phyloP scores from a whole-genome alignment of 2,888 invertebrate species.

The Exocentrus adspersus region DNA sequence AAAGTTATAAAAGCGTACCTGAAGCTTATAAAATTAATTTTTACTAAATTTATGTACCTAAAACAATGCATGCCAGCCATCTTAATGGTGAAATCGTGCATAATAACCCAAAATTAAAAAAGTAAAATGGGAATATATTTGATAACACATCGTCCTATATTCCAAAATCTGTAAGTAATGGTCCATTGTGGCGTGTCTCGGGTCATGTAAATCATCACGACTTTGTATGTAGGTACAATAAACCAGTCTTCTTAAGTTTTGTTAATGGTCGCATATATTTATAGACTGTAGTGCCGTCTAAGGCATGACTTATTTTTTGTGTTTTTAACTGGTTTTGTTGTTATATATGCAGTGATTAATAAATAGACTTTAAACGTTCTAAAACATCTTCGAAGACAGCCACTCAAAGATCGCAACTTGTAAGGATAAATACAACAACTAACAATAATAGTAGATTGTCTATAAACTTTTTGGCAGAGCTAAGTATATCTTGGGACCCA shows the following conservation, averaged over 20 bases:
- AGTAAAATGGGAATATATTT: conserved; percentile 8
- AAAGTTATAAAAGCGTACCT: too few species aligned
- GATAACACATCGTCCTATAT: conserved; percentile 8
- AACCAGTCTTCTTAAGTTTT: conserved; percentile 1
- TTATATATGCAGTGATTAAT: too few species aligned
- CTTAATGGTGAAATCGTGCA: conserved; percentile 14
- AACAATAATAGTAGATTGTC: too few species aligned
- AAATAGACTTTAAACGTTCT: too few species aligned
- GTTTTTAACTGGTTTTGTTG: background rate
- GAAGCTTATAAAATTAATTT: too few species aligned
- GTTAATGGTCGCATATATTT: conserved; percentile 5
- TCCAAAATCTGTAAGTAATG: conserved; percentile 9
- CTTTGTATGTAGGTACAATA: background rate
- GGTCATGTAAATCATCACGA: conserved; percentile 11
- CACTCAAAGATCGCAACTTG: too few species aligned
- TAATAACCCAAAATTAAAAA: conserved; percentile 2
- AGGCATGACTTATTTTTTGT: background rate
- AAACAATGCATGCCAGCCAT: background rate
- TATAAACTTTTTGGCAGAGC: too few species aligned
- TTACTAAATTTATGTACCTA: too few species aligned
- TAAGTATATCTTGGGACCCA: too few species aligned
- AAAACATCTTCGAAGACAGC: too few species aligned
- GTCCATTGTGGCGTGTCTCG: background rate
- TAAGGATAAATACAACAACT: too few species aligned
- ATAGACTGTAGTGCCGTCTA: background rate